Percentiles rank a stretch among this genome's conserved stretches.
phyloP scores from a whole-genome alignment of 2,113 vertebrate species.

The Hylia prasina region DNA sequence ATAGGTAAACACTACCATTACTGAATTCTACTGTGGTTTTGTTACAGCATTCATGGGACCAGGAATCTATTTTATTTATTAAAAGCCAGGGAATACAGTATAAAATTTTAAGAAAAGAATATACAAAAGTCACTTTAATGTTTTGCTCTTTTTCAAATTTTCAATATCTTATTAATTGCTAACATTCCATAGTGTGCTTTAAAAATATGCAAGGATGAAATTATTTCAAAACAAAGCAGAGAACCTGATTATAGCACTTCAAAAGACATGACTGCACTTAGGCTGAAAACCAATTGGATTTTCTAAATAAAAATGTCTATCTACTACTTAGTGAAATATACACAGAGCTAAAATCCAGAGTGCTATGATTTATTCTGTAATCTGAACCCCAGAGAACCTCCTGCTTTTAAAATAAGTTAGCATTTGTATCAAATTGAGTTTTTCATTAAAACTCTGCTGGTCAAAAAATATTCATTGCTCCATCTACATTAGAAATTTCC shows the following conservation, averaged over 20 bases:
- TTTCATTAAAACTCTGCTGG: not conserved
- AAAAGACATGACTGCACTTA: not conserved
- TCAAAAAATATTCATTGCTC: not conserved
- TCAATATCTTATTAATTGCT: not conserved
- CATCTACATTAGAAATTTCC: not conserved
- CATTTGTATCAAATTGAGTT: not conserved
- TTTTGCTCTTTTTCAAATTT: not conserved
- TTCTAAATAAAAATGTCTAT: not conserved
- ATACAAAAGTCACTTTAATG: not conserved
- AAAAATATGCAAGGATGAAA: not conserved
- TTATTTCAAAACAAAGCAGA: not conserved
- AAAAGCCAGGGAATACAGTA: not conserved
- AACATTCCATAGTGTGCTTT: not conserved
- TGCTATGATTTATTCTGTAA: not conserved
- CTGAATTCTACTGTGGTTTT: not conserved
- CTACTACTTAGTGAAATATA: not conserved
- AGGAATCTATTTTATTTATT: not conserved
- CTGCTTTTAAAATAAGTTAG: not conserved
- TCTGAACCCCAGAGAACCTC: not conserved
- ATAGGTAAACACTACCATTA: not conserved
- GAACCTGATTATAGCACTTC: not conserved
- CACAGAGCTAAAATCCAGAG: not conserved
- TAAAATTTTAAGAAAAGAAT: not conserved
- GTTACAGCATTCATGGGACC: not conserved
- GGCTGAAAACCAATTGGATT: not conserved